Evolutionary conservation across 2,797 vertebrate genomes (phyloP).

Genomic region (Rhabdophis nuchalis): DNA sequence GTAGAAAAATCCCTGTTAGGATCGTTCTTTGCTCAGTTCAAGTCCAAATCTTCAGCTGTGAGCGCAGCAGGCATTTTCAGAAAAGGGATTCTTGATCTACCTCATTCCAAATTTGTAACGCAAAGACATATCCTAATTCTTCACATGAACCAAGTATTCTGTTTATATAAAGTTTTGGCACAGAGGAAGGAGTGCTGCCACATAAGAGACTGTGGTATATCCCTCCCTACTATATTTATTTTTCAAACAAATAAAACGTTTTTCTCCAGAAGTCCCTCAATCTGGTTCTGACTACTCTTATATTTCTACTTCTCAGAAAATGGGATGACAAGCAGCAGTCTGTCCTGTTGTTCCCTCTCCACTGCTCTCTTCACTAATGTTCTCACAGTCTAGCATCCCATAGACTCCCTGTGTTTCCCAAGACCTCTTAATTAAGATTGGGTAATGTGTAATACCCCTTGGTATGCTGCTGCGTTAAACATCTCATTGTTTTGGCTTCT

Average conservation of each 20-base stretch:
- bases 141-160: not conserved
- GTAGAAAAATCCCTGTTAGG: not conserved
- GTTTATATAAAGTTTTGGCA: not conserved
- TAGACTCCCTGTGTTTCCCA: not conserved
- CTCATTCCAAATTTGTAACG: not conserved
- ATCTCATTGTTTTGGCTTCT: not conserved
- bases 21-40: not conserved
- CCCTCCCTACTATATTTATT: not conserved
- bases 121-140: constrained; percentile 15
- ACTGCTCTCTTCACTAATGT: too few species aligned
- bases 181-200: not conserved
- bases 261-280: not conserved
- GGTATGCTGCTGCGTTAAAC: not conserved
- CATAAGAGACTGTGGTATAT: not conserved
- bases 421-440: not conserved
- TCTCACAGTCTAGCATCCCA: not conserved
- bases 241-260: not conserved
- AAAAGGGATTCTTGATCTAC: not conserved
- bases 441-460: not conserved
- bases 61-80: not conserved
- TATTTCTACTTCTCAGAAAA: not conserved
- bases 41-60: not conserved
- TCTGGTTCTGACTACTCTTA: not conserved
- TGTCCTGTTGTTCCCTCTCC: not conserved
- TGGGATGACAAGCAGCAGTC: not conserved